A percentile compares a stretch with the other conserved stretches of the same genome.
phyloP scores from a whole-genome alignment of 2,797 vertebrate genomes.

The Melanogrammus aeglefinus region DNA sequence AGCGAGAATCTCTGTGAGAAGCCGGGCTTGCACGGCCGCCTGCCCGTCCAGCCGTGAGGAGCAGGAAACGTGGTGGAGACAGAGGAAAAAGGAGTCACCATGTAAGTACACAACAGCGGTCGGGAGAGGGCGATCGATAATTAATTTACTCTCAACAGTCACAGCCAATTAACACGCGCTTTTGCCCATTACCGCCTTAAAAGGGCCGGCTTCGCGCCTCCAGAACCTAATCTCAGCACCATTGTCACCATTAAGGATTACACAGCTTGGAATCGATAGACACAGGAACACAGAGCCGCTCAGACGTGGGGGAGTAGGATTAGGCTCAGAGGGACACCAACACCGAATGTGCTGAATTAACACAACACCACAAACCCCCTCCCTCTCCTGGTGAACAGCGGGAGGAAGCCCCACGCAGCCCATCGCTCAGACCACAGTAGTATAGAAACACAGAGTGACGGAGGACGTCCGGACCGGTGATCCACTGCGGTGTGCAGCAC shows the following conservation, averaged over 20 bases:
- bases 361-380: background rate
- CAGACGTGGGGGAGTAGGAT: background rate
- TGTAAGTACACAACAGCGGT: slow-evolving; percentile 77
- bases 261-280: slow-evolving; percentile 66
- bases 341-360: background rate
- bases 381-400: too few species aligned
- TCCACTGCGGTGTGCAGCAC: background rate
- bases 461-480: background rate
- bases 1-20: background rate
- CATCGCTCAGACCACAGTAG: background rate
- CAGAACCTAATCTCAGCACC: slow-evolving; percentile 69
- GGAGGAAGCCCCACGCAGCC: too few species aligned
- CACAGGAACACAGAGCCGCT: slow-evolving; percentile 25
- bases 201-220: slow-evolving; percentile 54
- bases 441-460: background rate
- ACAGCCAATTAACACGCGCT: slow-evolving; percentile 78
- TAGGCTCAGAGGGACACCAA: too few species aligned
- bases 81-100: slow-evolving; percentile 78
- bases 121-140: slow-evolving; percentile 77
- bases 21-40: background rate
- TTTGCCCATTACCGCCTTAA: slow-evolving; percentile 72
- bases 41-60: slow-evolving; percentile 23
- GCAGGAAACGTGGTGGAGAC: slow-evolving; percentile 75
- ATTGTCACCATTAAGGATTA: slow-evolving; percentile 75
- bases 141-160: slow-evolving; percentile 83